Conservation (phyloP, 2,888 invertebrate genomes). For the Fissipunctia ypsillon region DNA sequence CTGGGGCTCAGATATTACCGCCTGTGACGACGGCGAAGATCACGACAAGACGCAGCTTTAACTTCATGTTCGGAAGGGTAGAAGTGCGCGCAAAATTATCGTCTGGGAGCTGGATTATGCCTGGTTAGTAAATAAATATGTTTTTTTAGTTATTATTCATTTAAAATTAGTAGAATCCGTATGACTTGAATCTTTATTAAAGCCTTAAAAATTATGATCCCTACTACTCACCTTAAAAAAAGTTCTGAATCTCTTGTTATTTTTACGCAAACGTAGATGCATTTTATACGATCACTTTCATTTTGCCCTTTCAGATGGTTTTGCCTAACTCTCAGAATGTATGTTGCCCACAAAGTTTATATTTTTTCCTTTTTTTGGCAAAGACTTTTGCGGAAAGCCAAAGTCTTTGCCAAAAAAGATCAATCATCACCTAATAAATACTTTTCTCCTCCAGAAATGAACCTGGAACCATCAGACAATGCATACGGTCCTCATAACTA, state of each 20-base stretch:
- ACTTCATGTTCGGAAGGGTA: slow-evolving; percentile 93
- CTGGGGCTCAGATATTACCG: slow-evolving; percentile 91
- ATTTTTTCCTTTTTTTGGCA: not conserved
- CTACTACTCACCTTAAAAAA: not conserved
- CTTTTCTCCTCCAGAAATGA: slow-evolving; percentile 88
- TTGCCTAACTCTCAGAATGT: not conserved
- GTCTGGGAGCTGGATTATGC: slow-evolving; percentile 94
- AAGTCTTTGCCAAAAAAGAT: no score
- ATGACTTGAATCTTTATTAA: not conserved
- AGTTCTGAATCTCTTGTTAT: not conserved
- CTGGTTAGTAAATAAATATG: slow-evolving; percentile 87
- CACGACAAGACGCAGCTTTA: slow-evolving; percentile 92
- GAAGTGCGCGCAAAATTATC: slow-evolving; percentile 94
- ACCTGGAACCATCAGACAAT: slow-evolving; percentile 91
- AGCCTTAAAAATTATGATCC: not conserved
- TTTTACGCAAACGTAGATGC: not conserved
- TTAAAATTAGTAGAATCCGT: no score
- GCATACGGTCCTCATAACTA: slow-evolving; percentile 91
- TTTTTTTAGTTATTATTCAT: not conserved
- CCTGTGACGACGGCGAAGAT: slow-evolving; percentile 93
- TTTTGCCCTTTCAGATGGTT: not conserved
- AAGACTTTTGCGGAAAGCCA: no score
- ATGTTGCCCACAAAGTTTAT: not conserved
- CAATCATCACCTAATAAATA: not conserved
- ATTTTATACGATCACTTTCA: not conserved